These are phyloP conservation scores for Holacanthus passer DNA, from an alignment of 2,113 vertebrate species.

Conservation along the genomic window DNA sequence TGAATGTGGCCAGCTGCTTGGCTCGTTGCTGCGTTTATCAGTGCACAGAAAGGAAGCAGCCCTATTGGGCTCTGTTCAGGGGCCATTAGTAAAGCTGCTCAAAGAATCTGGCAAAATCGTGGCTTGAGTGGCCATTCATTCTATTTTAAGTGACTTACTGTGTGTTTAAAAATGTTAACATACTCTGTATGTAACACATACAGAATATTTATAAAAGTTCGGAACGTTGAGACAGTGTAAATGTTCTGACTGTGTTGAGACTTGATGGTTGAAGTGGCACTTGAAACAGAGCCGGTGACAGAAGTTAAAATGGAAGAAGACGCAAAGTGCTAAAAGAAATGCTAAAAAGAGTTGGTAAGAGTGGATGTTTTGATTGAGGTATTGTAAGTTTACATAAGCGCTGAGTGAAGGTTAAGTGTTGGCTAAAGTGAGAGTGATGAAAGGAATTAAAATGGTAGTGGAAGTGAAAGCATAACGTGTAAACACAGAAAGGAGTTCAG, in stretches of 20 bases:
- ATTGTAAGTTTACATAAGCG: too few species aligned
- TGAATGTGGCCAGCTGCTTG: conserved; percentile 8
- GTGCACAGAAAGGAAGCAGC: conserved; percentile 3
- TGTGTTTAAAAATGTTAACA: background rate
- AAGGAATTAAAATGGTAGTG: background rate
- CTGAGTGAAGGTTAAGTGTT: background rate
- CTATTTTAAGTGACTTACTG: background rate
- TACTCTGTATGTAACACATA: background rate
- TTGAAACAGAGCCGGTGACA: background rate
- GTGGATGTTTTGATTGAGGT: background rate
- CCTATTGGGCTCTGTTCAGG: conserved; percentile 12
- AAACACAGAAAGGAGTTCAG: background rate
- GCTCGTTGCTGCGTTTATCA: conserved; percentile 40
- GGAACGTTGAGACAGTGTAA: background rate
- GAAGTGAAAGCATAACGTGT: background rate
- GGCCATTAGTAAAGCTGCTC: conserved; percentile 8
- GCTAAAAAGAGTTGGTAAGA: background rate
- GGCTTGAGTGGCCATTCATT: background rate
- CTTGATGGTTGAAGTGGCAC: background rate
- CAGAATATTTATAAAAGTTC: background rate
- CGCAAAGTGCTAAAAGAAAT: too few species aligned
- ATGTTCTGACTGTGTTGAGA: too few species aligned
- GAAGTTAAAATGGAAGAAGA: background rate
- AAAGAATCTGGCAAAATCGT: background rate
- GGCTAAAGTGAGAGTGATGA: background rate